phyloP scores from a whole-genome alignment of 2,888 invertebrate species.

The Ochropleura plecta region DNA sequence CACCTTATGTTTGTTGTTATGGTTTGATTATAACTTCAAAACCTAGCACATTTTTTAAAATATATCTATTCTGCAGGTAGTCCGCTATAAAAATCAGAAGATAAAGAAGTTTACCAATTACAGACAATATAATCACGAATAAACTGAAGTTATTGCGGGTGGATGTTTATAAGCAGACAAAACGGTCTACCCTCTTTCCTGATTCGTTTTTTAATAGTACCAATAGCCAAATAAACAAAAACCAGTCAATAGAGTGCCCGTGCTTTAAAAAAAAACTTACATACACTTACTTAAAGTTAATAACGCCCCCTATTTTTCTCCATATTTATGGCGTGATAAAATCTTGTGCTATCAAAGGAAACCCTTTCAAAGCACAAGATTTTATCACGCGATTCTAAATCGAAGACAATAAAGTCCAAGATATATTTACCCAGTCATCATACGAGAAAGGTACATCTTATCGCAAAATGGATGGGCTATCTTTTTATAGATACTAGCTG shows the following conservation, averaged over 20 bases:
- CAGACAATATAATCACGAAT: too few species aligned
- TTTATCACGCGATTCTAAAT: slow-evolving; percentile 60
- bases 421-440: slow-evolving; percentile 54
- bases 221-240: not conserved
- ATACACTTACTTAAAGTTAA: not conserved
- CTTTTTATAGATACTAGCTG: slow-evolving; percentile 16
- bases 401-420: slow-evolving; percentile 51
- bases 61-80: too few species aligned
- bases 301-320: slow-evolving; percentile 12
- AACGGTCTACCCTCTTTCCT: too few species aligned
- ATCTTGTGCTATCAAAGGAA: too few species aligned
- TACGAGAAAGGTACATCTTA: slow-evolving; percentile 53
- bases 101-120: too few species aligned
- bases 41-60: too few species aligned
- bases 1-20: too few species aligned
- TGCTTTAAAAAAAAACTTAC: not conserved
- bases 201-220: too few species aligned
- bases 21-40: too few species aligned
- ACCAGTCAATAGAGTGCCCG: not conserved
- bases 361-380: slow-evolving; percentile 50
- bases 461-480: slow-evolving; percentile 56
- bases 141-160: too few species aligned
- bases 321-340: slow-evolving; percentile 53
- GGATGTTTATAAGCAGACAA: too few species aligned
- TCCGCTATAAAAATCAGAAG: too few species aligned